Evolutionary conservation across 2,113 vertebrate genomes (phyloP).

Genomic region (Dipodomys spectabilis): DNA sequence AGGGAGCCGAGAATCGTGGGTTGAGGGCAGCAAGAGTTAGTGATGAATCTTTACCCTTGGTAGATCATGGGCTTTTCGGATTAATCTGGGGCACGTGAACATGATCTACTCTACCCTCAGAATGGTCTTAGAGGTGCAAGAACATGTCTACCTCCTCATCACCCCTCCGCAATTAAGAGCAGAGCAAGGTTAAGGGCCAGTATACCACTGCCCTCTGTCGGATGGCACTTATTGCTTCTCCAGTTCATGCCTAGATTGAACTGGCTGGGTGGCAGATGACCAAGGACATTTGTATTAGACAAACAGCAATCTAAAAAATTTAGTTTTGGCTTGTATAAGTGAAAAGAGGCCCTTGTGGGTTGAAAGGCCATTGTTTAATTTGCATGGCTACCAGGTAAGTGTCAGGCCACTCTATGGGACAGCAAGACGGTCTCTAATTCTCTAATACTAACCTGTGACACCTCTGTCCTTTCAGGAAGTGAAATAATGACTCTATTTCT

Average conservation of each 20-base stretch:
- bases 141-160: background rate
- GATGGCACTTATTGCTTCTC: background rate
- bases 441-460: background rate
- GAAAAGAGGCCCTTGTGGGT: background rate
- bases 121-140: background rate
- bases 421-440: background rate
- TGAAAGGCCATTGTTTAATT: background rate
- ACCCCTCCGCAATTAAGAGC: background rate
- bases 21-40: slow-evolving; percentile 7
- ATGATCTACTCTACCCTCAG: background rate
- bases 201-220: slow-evolving; percentile 72
- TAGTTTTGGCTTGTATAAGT: background rate
- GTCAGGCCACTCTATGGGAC: background rate
- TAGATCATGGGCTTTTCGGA: background rate
- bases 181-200: background rate
- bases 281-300: background rate
- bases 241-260: background rate
- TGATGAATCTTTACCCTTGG: background rate
- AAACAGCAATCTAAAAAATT: background rate
- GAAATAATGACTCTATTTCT: background rate
- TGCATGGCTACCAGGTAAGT: background rate
- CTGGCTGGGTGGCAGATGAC: background rate
- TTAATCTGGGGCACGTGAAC: slow-evolving; percentile 23
- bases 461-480: background rate
- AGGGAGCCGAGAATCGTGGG: background rate